These are phyloP conservation scores for Timema cristinae DNA, from an alignment of 2,888 invertebrate species.

Conservation along the genomic window DNA sequence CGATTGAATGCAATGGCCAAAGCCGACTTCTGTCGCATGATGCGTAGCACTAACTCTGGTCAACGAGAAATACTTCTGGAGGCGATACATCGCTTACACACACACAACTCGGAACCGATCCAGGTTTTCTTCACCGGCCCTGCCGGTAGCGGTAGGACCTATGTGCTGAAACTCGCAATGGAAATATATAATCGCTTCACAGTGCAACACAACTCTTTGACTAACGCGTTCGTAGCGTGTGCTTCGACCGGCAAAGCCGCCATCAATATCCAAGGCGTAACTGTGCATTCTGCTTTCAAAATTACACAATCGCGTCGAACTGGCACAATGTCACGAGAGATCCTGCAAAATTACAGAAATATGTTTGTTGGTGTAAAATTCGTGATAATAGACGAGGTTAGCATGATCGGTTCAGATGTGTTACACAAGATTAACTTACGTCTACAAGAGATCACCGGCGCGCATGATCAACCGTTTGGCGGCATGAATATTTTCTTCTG, in stretches of 20 bases:
- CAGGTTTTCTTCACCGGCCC: background rate
- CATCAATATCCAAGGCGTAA: background rate
- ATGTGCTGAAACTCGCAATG: conserved; percentile 6
- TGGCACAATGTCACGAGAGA: conserved; percentile 3
- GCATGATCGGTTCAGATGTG: background rate
- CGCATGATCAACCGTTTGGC: conserved; percentile 3
- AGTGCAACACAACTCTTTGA: conserved; percentile 5
- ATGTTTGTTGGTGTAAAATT: background rate
- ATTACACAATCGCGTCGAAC: background rate
- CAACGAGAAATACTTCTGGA: conserved; percentile 9
- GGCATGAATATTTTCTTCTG: conserved; percentile 1
- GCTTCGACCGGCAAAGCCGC: background rate
- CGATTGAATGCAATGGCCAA: conserved; percentile 20
- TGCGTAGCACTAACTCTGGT: conserved; percentile 23
- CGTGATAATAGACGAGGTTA: background rate
- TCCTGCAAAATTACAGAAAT: background rate
- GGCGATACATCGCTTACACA: conserved; percentile 9
- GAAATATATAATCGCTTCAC: background rate
- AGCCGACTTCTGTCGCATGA: conserved; percentile 20
- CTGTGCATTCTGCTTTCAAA: conserved; percentile 2
- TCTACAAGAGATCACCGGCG: background rate
- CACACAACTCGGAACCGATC: background rate
- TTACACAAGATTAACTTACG: conserved; percentile 3
- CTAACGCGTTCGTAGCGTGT: conserved; percentile 9
- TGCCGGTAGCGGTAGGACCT: conserved; percentile 5